Percentiles rank a stretch among this genome's conserved stretches.
Evolutionary conservation across 1,140 invertebrate species (phyloP).

Genomic region (Pollicipes pollicipes): DNA sequence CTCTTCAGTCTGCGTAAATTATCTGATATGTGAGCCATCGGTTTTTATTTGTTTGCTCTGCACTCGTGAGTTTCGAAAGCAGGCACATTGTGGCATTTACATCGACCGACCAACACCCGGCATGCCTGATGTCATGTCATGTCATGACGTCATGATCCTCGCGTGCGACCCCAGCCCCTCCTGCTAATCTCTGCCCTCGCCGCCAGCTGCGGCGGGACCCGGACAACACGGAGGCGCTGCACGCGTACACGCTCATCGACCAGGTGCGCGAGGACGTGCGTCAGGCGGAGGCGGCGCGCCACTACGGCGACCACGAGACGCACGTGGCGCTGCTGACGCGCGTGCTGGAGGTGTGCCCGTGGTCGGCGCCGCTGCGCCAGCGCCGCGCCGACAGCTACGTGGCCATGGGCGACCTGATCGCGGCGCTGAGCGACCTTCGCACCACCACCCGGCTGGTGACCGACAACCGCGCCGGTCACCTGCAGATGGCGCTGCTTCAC

Average conservation of each 20-base stretch:
- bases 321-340: not conserved
- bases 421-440: constrained; percentile 77
- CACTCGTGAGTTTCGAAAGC: too few species aligned
- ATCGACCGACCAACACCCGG: too few species aligned
- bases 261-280: not conserved
- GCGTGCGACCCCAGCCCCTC: too few species aligned
- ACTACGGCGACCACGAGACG: not conserved
- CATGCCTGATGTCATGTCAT: too few species aligned
- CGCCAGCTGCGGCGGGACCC: not conserved
- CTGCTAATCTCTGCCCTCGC: too few species aligned
- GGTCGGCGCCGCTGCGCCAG: constrained; percentile 65
- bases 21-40: too few species aligned
- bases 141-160: too few species aligned
- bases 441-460: constrained; percentile 72
- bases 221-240: not conserved
- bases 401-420: constrained; percentile 54
- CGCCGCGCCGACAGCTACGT: constrained; percentile 70
- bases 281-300: not conserved
- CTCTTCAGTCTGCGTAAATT: too few species aligned
- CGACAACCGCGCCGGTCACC: constrained; percentile 80
- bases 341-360: constrained; percentile 47
- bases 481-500: constrained; percentile 59
- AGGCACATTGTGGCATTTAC: too few species aligned
- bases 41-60: too few species aligned
- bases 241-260: not conserved